Conservation (phyloP, 2,888 invertebrate genomes). For the Aricia artaxerxes region DNA sequence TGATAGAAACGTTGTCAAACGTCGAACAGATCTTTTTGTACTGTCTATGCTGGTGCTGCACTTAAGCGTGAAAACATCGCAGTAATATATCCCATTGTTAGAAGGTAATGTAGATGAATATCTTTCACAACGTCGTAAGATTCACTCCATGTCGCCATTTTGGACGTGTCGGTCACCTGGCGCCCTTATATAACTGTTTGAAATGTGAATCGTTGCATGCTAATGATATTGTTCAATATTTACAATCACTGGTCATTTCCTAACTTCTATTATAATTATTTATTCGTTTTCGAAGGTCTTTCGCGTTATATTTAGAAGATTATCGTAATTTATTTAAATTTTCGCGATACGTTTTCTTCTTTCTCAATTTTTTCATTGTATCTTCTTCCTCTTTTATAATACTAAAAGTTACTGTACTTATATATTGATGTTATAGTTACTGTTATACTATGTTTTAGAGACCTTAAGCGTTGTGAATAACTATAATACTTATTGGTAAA, state of each 20-base stretch:
- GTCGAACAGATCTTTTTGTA: no score
- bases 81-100: no score
- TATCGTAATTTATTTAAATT: background rate
- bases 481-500: no score
- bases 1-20: no score
- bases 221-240: constrained; percentile 1
- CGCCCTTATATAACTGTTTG: background rate
- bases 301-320: background rate
- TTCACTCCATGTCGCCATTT: background rate
- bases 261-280: background rate
- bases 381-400: no score
- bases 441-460: no score
- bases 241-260: background rate
- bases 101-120: background rate
- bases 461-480: no score
- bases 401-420: background rate
- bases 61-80: no score
- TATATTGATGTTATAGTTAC: no score
- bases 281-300: background rate
- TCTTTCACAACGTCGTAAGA: background rate
- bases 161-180: background rate
- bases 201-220: background rate
- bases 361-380: background rate
- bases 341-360: background rate
- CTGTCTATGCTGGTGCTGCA: no score